These are phyloP conservation scores for Eupithecia centaureata DNA, from an alignment of 2,888 invertebrate genomes.

Conservation along the genomic window DNA sequence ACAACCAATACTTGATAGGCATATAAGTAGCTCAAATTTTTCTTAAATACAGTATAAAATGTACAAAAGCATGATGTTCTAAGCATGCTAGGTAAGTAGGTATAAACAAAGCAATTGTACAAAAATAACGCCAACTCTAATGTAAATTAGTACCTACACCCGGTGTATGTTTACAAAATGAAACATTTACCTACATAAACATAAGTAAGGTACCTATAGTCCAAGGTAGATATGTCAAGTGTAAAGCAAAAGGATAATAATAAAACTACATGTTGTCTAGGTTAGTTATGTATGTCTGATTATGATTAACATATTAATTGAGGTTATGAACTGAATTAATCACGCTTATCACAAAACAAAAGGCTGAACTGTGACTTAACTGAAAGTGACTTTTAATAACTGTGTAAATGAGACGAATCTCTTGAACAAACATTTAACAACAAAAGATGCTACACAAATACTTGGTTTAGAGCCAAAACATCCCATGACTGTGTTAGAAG, in stretches of 20 bases:
- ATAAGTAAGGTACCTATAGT: neutral
- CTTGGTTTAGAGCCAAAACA: conserved; percentile 58
- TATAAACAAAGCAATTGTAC: neutral
- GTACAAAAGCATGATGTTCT: neutral
- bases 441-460: conserved; percentile 43
- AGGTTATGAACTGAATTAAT: conserved; percentile 8
- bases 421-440: conserved; percentile 26
- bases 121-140: neutral
- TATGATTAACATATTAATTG: conserved; percentile 15
- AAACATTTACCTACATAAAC: neutral
- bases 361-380: too few species aligned
- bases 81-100: too few species aligned
- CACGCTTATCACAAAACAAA: conserved; percentile 16
- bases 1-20: neutral
- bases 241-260: neutral
- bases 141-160: neutral
- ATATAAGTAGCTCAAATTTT: neutral
- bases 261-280: conserved; percentile 20
- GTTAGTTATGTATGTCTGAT: conserved; percentile 19
- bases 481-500: conserved; percentile 49
- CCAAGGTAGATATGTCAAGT: neutral
- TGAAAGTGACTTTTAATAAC: conserved; percentile 22
- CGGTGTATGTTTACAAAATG: conserved; percentile 7
- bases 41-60: neutral
- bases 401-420: conserved; percentile 35